Evolutionary conservation across 2,888 invertebrate species (phyloP).

Genomic region (Lypha dubia): DNA sequence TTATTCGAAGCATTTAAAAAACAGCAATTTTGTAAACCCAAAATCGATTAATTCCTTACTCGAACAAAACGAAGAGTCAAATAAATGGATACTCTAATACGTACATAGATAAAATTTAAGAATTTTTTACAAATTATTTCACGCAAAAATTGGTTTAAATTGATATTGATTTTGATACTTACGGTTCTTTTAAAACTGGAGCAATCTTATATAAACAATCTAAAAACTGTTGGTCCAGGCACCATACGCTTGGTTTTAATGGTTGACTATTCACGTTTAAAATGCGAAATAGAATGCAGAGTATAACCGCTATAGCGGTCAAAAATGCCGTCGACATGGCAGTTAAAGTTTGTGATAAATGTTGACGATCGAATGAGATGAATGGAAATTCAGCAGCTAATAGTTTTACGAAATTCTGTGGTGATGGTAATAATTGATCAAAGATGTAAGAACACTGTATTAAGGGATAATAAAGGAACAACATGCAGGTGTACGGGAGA

Average conservation of each 20-base stretch:
- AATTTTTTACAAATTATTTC: no score
- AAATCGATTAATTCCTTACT: no score
- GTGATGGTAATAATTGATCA: slow-evolving; percentile 73
- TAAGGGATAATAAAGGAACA: slow-evolving; percentile 64
- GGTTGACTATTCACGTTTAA: slow-evolving; percentile 93
- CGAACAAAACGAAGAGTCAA: no score
- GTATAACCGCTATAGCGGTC: slow-evolving; percentile 91
- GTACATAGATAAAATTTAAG: no score
- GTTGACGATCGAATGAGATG: slow-evolving; percentile 74
- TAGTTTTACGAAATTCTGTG: slow-evolving; percentile 70
- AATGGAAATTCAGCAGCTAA: slow-evolving; percentile 70
- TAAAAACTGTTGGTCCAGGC: slow-evolving; percentile 90
- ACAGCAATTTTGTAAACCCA: no score
- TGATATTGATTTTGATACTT: slow-evolving; percentile 84
- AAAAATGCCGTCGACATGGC: slow-evolving; percentile 92
- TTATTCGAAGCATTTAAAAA: no score
- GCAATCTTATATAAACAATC: slow-evolving; percentile 91
- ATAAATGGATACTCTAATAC: no score
- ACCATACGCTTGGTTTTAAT: slow-evolving; percentile 90
- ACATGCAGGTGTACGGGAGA: slow-evolving; percentile 64
- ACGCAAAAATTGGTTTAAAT: no score
- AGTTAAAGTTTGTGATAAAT: slow-evolving; percentile 75
- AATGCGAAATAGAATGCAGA: slow-evolving; percentile 92
- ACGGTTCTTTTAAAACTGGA: slow-evolving; percentile 92
- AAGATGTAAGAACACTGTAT: slow-evolving; percentile 69